Base-by-base conservation (phyloP, 1,140 invertebrate species). In the Meloidogyne floridensis region DNA sequence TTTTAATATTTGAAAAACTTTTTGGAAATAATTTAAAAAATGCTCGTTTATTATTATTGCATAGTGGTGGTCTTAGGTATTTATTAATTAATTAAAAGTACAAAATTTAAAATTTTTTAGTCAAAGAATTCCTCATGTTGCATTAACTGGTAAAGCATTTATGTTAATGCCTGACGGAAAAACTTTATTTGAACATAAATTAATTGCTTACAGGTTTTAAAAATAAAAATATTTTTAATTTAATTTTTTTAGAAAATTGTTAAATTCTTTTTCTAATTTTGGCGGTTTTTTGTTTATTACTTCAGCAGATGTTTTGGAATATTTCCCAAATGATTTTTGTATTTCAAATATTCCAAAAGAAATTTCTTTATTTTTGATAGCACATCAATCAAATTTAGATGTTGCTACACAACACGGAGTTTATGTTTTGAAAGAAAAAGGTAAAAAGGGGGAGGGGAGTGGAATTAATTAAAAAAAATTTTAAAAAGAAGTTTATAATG, bases 111-210 rank as follows among this genome's bases (percentile, higher is more conserved):
- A 47, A 75, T 10, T 75, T 54, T 78, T 71, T 42, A 79, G 77
- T 69, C 77, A 79, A 53, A 69, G 77, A 51, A 72, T 79, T 18
- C 51, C 72, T 10, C 77, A 79, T 18, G 77, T 79, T 51, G 77
- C 77, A 53, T 51, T 79, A 18, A 79, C 43, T 65, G 77, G 77
- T 72, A 79, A 79, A 71, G 77, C 77, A 8, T 79, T 79, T 72
- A 79, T 79, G 77, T 72, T 79, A 32, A 15, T 79, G 77, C 77
- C 77, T 42, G 77, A 79, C 18, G 77, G 77, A 13, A 47, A 15
- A 43, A 79, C 56, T 13, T 47, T 79, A 11, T 53, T 79, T 13
- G 77, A 79, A 47, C 77, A 79, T 71, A 79, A 79, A 79, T 72
- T 79, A 51, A 42, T 72, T 47, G 47, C 59, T 53, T 79, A 79